These are phyloP conservation scores for Heliopora coerulea DNA, from an alignment of 92 coral and sea anemone genomes.

Conservation along the genomic window DNA sequence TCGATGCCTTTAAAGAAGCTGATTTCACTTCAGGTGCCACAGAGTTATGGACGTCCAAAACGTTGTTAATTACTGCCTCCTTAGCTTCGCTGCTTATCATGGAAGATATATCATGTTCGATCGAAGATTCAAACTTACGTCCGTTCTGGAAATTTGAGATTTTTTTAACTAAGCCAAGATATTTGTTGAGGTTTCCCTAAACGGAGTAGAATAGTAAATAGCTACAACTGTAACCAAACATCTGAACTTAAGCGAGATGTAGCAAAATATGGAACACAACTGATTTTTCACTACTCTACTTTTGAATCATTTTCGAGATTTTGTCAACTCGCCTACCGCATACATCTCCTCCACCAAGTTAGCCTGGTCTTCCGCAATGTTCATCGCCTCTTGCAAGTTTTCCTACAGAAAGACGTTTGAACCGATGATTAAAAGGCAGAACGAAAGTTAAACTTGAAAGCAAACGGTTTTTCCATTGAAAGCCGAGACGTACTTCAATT, in stretches of 20 bases:
- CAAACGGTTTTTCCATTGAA: neutral
- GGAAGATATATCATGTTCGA: constrained; percentile 27
- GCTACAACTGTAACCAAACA: no score
- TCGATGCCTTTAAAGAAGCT: constrained; percentile 7
- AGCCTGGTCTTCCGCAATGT: constrained; percentile 61
- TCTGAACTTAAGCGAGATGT: no score
- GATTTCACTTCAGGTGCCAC: constrained; percentile 39
- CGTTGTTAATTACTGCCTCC: constrained; percentile 41
- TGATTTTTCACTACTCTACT: no score
- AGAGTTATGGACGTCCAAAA: constrained; percentile 28
- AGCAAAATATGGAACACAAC: no score
- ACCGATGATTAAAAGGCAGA: neutral
- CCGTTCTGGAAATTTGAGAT: constrained; percentile 38
- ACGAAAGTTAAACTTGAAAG: neutral
- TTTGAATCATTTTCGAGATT: no score
- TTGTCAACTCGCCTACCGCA: constrained; percentile 6
- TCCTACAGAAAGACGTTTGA: constrained; percentile 46
- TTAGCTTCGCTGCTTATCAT: constrained; percentile 26
- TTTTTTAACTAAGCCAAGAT: neutral
- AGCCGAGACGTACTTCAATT: constrained; percentile 35
- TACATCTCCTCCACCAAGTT: constrained; percentile 15
- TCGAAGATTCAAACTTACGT: constrained; percentile 21
- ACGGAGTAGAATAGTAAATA: no score
- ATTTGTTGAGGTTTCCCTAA: constrained; percentile 12
- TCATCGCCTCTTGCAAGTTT: constrained; percentile 70